Percentiles rank a stretch among this genome's conserved stretches.
These are phyloP conservation scores for Scytalopus superciliaris DNA, from an alignment of 2,113 vertebrate species.

Conservation along the genomic window DNA sequence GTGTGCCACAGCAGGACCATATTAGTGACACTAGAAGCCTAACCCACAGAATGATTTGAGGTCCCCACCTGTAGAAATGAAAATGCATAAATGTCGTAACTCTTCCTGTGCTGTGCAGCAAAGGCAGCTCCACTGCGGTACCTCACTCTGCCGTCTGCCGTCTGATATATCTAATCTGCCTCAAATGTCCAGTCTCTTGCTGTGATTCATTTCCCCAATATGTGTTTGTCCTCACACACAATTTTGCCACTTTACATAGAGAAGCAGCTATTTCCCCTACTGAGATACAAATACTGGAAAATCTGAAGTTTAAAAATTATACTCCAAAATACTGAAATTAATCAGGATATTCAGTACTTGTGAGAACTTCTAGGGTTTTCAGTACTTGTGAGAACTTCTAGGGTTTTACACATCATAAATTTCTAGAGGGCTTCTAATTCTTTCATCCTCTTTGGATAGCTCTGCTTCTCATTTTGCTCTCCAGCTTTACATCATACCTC, in stretches of 20 bases:
- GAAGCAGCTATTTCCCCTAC: slow-evolving; percentile 20
- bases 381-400: slow-evolving; percentile 4
- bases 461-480: not conserved
- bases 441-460: not conserved
- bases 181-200: slow-evolving; percentile 68
- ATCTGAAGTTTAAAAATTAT: not conserved
- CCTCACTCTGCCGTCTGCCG: slow-evolving; percentile 64
- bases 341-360: not conserved
- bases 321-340: slow-evolving; percentile 40
- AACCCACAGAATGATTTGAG: slow-evolving; percentile 71
- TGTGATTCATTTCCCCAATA: slow-evolving; percentile 69
- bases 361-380: not conserved
- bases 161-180: slow-evolving; percentile 69
- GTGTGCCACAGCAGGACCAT: slow-evolving; percentile 59
- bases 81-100: slow-evolving; percentile 79
- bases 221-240: slow-evolving; percentile 58
- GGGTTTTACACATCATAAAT: not conserved
- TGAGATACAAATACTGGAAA: slow-evolving; percentile 29
- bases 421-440: not conserved
- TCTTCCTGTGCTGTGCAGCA: slow-evolving; percentile 59
- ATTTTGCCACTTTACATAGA: slow-evolving; percentile 54
- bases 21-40: slow-evolving; percentile 72
- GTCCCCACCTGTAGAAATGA: slow-evolving; percentile 79
- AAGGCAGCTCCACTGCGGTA: slow-evolving; percentile 66
- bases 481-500: not conserved